Evolutionary conservation across 2,888 invertebrate species (phyloP), one percentile per base, ranked within the genome.

Genomic region (Chrysodeixis includens): DNA sequence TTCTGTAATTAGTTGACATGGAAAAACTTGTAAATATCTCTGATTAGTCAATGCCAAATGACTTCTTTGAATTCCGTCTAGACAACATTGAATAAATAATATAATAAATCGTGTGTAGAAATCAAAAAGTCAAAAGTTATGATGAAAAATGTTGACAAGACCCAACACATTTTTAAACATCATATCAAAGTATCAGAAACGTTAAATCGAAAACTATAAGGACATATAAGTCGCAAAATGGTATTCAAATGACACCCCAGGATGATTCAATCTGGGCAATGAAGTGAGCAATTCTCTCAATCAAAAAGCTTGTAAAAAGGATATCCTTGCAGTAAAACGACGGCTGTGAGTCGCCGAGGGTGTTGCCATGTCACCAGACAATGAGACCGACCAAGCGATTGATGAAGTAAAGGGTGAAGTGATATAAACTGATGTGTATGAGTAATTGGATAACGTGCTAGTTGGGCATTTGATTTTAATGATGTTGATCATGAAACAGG

Each of bases 241-340:
- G 62, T 56, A 74, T 40, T 65, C 49, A 56, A 74, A 73, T 71
- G 76, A 65, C 32, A 64, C 51, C 66, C 66, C 73, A 79, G 82
- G 82, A 86, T 78, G 83, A 64, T 80, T 80, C 79, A 83, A 79
- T 78, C 82, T 74, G 67, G 68, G 81, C 84, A 83, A 84, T 87
- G 81, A 88, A 86, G 78, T 86, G 89, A 83, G 82, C 86, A 88
- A 86, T 88, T 83, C 72, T 79, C 83, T 85, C 85, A 87, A 88
- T 88, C 86, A 86, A 79, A 86, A 87, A 69, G 83, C 83, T 85
- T 83, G 83, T 91, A 89, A 92, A 88, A 82, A 90, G 92, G 92
- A 92, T 90, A 86, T 92, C 91, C 90, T 86, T 70, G 63, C 77
- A 71, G 63, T 61, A 65, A 64, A 53, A 69, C 57, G 72, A 74